Conservation (phyloP, 2,113 vertebrate species). For the Merops nubicus region DNA sequence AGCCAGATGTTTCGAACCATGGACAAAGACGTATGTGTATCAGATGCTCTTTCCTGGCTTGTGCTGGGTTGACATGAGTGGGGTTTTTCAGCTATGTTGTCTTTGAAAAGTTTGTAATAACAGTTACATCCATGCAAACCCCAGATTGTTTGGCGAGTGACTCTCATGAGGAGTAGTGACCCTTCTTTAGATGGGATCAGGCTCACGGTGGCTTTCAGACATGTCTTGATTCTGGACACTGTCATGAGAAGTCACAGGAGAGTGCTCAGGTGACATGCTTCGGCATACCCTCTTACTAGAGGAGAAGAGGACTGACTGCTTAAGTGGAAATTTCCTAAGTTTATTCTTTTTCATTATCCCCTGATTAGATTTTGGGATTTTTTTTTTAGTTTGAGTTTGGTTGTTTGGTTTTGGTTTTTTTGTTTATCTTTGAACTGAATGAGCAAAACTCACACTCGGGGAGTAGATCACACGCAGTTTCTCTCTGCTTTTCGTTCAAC, state of each 20-base stretch:
- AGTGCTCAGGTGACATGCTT: background rate
- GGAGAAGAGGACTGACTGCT: background rate
- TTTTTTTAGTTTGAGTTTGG: background rate
- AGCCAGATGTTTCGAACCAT: constrained; percentile 87
- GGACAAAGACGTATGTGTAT: constrained; percentile 87
- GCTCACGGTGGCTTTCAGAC: background rate
- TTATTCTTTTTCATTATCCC: background rate
- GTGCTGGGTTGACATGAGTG: background rate
- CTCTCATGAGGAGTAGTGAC: background rate
- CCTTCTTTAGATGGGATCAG: background rate
- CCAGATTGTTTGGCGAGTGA: background rate
- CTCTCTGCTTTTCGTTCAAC: background rate
- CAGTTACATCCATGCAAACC: background rate
- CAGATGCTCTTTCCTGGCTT: background rate
- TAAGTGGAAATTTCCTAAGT: background rate
- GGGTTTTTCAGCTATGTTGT: background rate
- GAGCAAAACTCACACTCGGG: background rate
- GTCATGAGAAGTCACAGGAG: background rate
- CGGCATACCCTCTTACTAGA: background rate
- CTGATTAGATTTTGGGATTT: background rate
- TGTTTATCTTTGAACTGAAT: background rate
- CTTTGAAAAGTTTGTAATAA: background rate
- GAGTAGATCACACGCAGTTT: background rate
- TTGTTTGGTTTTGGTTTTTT: background rate
- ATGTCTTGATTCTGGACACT: background rate